Evolutionary conservation across 2,888 invertebrate genomes (phyloP).

Genomic region (Anaspis maculata): DNA sequence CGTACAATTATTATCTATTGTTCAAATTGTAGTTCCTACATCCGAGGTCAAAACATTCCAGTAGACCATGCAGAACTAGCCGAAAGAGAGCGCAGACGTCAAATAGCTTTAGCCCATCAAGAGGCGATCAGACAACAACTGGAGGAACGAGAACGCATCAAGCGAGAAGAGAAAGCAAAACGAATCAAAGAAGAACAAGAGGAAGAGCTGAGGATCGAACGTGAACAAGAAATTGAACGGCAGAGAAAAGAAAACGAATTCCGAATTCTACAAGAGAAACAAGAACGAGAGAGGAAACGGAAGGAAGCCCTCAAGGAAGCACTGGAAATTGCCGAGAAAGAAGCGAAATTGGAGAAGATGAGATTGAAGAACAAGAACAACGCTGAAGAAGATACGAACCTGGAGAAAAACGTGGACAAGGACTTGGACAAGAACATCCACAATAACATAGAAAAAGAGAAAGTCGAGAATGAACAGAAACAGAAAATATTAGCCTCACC

Average conservation of each 20-base stretch:
- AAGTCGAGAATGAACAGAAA: slow-evolving; percentile 13
- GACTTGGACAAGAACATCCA: slow-evolving; percentile 38
- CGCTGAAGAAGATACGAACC: slow-evolving; percentile 23
- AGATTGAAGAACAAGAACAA: slow-evolving; percentile 21
- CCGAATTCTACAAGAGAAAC: slow-evolving; percentile 55
- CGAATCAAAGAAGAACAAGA: slow-evolving; percentile 68
- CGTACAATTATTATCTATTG: too few relatives aligned
- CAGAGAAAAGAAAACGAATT: slow-evolving; percentile 66
- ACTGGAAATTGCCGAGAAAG: slow-evolving; percentile 58
- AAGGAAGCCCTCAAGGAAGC: slow-evolving; percentile 70
- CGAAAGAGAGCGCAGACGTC: slow-evolving; percentile 72
- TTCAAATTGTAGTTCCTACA: too few relatives aligned
- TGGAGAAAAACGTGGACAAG: slow-evolving; percentile 26
- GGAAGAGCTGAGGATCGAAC: slow-evolving; percentile 69
- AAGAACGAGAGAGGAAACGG: slow-evolving; percentile 63
- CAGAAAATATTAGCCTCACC: slow-evolving; percentile 5
- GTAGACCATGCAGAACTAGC: slow-evolving; percentile 71
- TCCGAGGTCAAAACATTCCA: slow-evolving; percentile 81
- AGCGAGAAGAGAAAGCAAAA: slow-evolving; percentile 68
- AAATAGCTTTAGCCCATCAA: slow-evolving; percentile 80
- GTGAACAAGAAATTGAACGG: slow-evolving; percentile 64
- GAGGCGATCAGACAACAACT: slow-evolving; percentile 77
- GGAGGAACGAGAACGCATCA: slow-evolving; percentile 68
- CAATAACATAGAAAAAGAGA: slow-evolving; percentile 38
- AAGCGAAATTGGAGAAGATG: slow-evolving; percentile 50